A percentile compares a stretch with the other conserved stretches of the same genome.
Conservation (phyloP, 2,797 vertebrate species). For the Pseudochirops cupreus region DNA sequence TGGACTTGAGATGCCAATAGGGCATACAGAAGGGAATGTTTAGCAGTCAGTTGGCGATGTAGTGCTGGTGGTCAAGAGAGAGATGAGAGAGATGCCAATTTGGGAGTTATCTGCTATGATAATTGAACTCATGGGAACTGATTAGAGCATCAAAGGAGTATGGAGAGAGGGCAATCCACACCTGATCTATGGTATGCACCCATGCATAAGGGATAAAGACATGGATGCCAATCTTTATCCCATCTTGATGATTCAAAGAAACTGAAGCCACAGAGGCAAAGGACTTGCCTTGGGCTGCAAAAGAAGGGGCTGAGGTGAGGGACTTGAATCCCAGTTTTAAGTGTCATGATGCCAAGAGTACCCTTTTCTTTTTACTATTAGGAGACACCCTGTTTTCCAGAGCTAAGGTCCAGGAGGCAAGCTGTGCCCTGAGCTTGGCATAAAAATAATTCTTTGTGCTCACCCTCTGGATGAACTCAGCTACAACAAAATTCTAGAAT, state of each 20-base stretch:
- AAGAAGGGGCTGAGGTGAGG: not conserved
- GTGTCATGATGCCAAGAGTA: not conserved
- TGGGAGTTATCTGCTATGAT: not conserved
- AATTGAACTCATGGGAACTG: not conserved
- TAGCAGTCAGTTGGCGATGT: not conserved
- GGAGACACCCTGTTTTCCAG: not conserved
- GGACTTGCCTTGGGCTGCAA: not conserved
- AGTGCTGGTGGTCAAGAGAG: not conserved
- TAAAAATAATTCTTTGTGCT: not conserved
- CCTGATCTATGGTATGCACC: not conserved
- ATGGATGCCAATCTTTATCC: not conserved
- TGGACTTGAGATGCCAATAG: not conserved
- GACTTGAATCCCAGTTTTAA: not conserved
- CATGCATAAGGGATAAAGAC: not conserved
- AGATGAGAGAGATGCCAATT: not conserved
- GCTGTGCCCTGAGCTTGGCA: not conserved
- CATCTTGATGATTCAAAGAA: not conserved
- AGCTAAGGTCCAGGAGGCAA: not conserved
- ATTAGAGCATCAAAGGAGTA: not conserved
- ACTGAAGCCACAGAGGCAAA: not conserved
- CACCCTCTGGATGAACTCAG: not conserved
- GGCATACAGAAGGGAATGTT: not conserved
- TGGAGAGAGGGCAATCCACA: not conserved
- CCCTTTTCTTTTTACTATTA: not conserved
- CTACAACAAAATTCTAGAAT: not conserved